These are phyloP conservation scores for Hypolimnas misippus DNA, from an alignment of 2,888 invertebrate species.

Conservation along the genomic window DNA sequence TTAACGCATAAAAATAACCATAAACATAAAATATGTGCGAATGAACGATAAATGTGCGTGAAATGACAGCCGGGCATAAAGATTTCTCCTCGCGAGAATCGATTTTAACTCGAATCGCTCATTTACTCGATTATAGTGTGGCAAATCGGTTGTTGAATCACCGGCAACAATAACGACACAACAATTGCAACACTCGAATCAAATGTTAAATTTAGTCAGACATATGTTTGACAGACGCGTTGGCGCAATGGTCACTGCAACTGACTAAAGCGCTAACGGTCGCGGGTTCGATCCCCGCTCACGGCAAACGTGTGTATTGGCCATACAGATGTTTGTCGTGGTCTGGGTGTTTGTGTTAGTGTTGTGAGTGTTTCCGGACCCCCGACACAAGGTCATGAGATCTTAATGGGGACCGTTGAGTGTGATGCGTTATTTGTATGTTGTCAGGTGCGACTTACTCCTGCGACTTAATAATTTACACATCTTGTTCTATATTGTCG, in stretches of 20 bases:
- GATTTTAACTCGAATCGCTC: slow-evolving; percentile 68
- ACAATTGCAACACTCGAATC: neutral
- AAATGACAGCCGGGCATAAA: slow-evolving; percentile 78
- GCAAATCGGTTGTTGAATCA: slow-evolving; percentile 73
- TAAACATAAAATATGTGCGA: slow-evolving; percentile 56
- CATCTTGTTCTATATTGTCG: slow-evolving; percentile 27
- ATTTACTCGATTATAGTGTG: slow-evolving; percentile 76
- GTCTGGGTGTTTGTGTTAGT: no score
- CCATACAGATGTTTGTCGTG: no score
- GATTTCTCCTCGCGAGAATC: slow-evolving; percentile 65
- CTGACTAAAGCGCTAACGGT: no score
- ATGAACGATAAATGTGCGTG: slow-evolving; percentile 78
- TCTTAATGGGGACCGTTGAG: no score
- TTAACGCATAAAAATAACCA: slow-evolving; percentile 22
- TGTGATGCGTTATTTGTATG: no score
- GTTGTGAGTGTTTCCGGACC: no score
- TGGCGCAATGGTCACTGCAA: no score
- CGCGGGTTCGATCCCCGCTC: no score
- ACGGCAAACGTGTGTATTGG: no score
- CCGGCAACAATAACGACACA: slow-evolving; percentile 37
- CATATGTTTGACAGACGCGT: no score
- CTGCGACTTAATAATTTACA: slow-evolving; percentile 34
- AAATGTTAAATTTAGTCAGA: neutral
- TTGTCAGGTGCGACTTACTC: no score
- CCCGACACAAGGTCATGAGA: no score